Evolutionary conservation across 2,797 vertebrate species (phyloP), one percentile per base, ranked within the genome.

Genomic region (Lagorchestes hirsutus): DNA sequence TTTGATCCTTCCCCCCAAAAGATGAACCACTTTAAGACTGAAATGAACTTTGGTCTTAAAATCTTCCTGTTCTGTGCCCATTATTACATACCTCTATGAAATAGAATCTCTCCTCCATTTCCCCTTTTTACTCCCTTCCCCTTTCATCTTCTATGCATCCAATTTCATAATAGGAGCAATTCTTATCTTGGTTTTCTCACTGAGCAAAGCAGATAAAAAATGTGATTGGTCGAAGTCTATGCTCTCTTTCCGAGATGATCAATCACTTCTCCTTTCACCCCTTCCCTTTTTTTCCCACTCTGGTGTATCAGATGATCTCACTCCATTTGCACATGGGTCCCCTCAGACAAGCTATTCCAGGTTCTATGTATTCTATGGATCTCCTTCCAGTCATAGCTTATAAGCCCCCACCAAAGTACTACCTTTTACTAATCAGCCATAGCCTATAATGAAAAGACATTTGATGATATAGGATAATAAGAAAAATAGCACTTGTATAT

Each of bases 31-130:
- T 94, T 56, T 92, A 96, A 92, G 54, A 5, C 40, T 5, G 34
- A 16, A 55, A 52, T 90, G 55, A 57, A 10, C 55, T 91, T 93
- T 91, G 27, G 58, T 94, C 93, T 91, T 92, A 34, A 94, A 67
- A 16, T 13, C 82, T 50, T 62, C 4, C 90, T 9, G 34, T 57
- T 74, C 57, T 55, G 46, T 91, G 52, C 55, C n/a, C 24, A 40
- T 74, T n/a, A 40, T 74, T 74, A 8, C 40, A 40, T 74, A n/a
- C 34, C 62, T 62, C 31, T 67, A 67, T 14, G 13, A 67, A 67
- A 18, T 2, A 11, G 93, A 54, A 3, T 3, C 0, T 13, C 3
- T 0, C 14, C 34, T 31, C 54, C 40, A n/a, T 55, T 54, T 40
- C 8, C 34, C 5, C 2, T 24, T 90, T 54, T 54, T 67, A 4